phyloP scores from a whole-genome alignment of 2,797 vertebrate species.

The Menidia menidia region DNA sequence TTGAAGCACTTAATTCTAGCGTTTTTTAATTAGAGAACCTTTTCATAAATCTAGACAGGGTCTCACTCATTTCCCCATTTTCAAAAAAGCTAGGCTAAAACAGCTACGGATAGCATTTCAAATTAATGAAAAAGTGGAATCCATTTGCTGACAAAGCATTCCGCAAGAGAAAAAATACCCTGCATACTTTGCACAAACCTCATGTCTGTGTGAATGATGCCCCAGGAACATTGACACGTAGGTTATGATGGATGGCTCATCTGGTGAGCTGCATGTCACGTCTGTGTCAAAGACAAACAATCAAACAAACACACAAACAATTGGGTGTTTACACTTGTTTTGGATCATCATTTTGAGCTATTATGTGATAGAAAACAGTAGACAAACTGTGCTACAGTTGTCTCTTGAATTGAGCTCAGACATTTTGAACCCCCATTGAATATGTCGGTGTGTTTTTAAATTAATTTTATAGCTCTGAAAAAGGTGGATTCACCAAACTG shows the following conservation, averaged over 20 bases:
- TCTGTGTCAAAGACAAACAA: constrained; percentile 70
- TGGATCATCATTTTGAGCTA: background rate
- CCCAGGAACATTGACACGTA: constrained; percentile 91
- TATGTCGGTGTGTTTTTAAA: background rate
- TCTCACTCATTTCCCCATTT: no score
- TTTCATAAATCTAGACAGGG: no score
- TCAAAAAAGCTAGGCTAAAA: background rate
- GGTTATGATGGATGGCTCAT: constrained; percentile 92
- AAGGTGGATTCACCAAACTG: background rate
- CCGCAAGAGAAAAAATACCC: no score
- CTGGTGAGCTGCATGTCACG: constrained; percentile 84
- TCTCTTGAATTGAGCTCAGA: background rate
- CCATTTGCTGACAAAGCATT: no score
- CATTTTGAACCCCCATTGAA: background rate
- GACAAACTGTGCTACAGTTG: background rate
- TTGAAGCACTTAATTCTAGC: no score
- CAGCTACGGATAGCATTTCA: background rate
- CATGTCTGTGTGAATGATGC: constrained; percentile 80
- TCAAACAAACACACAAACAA: background rate
- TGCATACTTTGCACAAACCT: constrained; percentile 73
- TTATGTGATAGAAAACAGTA: background rate
- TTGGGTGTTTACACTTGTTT: background rate
- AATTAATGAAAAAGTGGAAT: no score
- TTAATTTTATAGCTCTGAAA: background rate
- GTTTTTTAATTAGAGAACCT: no score